phyloP scores from a whole-genome alignment of 2,797 vertebrate species.

The Tarsius wallacei region DNA sequence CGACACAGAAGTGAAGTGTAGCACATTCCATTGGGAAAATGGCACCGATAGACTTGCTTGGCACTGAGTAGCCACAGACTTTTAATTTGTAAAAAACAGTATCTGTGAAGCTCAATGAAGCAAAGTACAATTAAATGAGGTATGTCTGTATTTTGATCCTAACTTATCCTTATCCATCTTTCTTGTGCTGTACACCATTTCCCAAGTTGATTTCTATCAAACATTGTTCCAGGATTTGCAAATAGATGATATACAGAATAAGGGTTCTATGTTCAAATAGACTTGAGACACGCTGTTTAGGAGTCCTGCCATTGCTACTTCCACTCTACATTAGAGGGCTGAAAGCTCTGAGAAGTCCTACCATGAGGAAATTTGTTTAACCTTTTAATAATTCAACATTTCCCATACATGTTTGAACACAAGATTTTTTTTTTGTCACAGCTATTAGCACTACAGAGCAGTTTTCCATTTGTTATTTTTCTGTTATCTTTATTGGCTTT shows the following conservation, averaged over 20 bases:
- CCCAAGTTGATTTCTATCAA: constrained; percentile 45
- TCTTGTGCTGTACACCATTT: constrained; percentile 39
- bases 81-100: neutral
- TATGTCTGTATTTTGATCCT: constrained; percentile 55
- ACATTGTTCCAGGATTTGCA: constrained; percentile 43
- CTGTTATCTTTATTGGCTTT: constrained; percentile 56
- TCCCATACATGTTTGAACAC: neutral
- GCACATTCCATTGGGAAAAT: neutral
- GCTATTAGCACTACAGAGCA: neutral
- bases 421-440: constrained; percentile 43
- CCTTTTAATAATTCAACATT: constrained; percentile 48
- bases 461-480: constrained; percentile 54
- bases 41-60: neutral
- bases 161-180: constrained; percentile 36
- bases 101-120: neutral
- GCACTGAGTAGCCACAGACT: neutral
- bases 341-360: constrained; percentile 44
- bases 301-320: constrained; percentile 30
- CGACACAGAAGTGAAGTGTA: neutral
- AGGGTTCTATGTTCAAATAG: constrained; percentile 57
- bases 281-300: constrained; percentile 53
- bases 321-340: constrained; percentile 22
- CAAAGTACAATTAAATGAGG: neutral
- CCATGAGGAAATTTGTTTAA: constrained; percentile 51
- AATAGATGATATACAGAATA: neutral